phyloP scores from a whole-genome alignment of 1,140 invertebrate genomes.

The Drosophila simulans region DNA sequence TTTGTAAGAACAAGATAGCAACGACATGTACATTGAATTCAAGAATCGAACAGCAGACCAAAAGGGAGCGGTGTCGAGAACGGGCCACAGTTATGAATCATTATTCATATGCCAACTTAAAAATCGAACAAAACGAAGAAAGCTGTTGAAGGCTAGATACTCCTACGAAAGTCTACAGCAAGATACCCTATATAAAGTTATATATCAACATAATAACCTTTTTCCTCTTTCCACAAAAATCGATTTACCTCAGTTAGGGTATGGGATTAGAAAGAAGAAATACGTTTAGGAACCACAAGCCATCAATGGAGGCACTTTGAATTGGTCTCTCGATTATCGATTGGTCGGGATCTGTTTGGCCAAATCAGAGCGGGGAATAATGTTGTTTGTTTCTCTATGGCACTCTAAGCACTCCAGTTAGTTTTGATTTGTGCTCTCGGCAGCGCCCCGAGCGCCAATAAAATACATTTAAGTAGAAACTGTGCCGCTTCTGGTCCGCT shows the following conservation, averaged over 20 bases:
- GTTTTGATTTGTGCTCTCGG: constrained; percentile 24
- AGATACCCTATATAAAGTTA: neutral
- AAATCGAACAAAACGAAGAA: constrained; percentile 33
- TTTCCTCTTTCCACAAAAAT: neutral
- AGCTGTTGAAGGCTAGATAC: neutral
- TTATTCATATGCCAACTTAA: constrained; percentile 61
- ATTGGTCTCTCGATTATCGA: constrained; percentile 70
- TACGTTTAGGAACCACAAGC: constrained; percentile 27
- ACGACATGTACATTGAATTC: constrained; percentile 79
- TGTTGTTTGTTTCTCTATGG: constrained; percentile 63
- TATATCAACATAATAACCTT: neutral
- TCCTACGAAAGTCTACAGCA: neutral
- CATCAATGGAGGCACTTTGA: constrained; percentile 57
- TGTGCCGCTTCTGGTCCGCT: constrained; percentile 61
- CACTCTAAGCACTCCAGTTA: constrained; percentile 39
- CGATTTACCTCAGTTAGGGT: neutral
- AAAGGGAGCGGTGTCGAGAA: constrained; percentile 15
- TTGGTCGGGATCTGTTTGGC: constrained; percentile 58
- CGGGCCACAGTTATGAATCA: constrained; percentile 70
- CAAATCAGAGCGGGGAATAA: constrained; percentile 56
- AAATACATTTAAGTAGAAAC: constrained; percentile 37
- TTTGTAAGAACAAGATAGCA: constrained; percentile 80
- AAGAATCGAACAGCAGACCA: constrained; percentile 60
- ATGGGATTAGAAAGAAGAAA: constrained; percentile 4
- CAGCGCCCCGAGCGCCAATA: constrained; percentile 17